Evolutionary conservation across 2,888 invertebrate species (phyloP).

Genomic region (Dryococelus australis): DNA sequence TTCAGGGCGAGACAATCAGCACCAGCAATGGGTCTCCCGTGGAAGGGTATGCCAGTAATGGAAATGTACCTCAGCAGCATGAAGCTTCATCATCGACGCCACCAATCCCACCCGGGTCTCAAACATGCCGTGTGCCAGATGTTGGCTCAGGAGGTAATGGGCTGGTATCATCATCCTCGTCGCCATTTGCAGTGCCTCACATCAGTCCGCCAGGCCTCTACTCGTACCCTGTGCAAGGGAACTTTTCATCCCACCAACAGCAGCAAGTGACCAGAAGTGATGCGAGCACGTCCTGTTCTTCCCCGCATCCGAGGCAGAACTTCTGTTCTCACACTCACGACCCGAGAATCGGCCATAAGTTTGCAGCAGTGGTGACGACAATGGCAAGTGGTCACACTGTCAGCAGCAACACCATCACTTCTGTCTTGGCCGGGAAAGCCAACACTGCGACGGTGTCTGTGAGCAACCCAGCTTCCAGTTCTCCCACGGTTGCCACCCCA

Average conservation of each 20-base stretch:
- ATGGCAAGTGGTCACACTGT: constrained; percentile 79
- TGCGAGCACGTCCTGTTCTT: neutral
- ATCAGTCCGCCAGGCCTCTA: constrained; percentile 39
- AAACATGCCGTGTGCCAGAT: constrained; percentile 33
- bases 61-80: constrained; percentile 35
- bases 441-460: constrained; percentile 80
- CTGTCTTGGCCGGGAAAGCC: constrained; percentile 77
- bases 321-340: constrained; percentile 38
- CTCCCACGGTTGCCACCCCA: constrained; percentile 52
- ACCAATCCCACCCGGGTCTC: constrained; percentile 33
- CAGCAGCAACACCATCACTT: constrained; percentile 82
- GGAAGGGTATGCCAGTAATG: constrained; percentile 33
- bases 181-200: constrained; percentile 41
- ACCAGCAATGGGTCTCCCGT: constrained; percentile 72
- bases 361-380: constrained; percentile 61
- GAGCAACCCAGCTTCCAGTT: constrained; percentile 65
- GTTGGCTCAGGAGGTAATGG: constrained; percentile 31
- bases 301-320: constrained; percentile 27
- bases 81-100: constrained; percentile 39
- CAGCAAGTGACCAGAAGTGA: neutral
- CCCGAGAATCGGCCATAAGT: constrained; percentile 32
- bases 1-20: constrained; percentile 85
- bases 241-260: constrained; percentile 31
- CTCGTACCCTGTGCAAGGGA: constrained; percentile 34
- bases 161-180: constrained; percentile 40